Base-by-base conservation (phyloP, 2,888 invertebrate species). In the Lasiommata megera region DNA sequence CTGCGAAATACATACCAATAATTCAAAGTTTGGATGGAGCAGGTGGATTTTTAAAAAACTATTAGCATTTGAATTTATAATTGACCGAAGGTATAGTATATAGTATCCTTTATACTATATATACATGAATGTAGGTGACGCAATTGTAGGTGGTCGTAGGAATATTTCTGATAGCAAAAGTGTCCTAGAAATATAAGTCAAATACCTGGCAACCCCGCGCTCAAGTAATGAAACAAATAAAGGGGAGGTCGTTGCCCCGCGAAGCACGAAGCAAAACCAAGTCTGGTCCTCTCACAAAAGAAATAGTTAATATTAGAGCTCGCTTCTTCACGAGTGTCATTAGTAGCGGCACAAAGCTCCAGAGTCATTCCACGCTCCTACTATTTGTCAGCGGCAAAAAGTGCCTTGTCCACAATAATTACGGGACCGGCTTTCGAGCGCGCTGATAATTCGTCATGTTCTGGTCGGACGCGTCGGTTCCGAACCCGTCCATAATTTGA, bases 361-460 rank as follows among this genome's bases (percentile, higher is more conserved):
- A 74, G 72, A 84, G 82, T 84, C 84, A 84, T 86, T 87, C 87
- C 84, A 84, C 78, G 84, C 81, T 84, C 80, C 81, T 85, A 85
- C 88, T 88, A 88, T 90, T 89, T 87, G 88, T 89, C 86, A 85
- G 85, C 77, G 79, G 87, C 85, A 88, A 89, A 89, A 90, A 90
- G 80, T 85, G 84, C 81, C 88, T 86, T 84, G 88, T 87, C 89
- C 88, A 88, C 88, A 87, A 88, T 90, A 87, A 90, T 90, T 90
- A 90, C 85, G 88, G 81, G 87, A 84, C 88, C 80, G 85, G 86
- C 85, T 88, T 79, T 82, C 73, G 81, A 84, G 82, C 82, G 82
- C 80, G 80, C 79, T 82, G 82, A 80, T 88, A 87, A 88, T 90
- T 89, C 89, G 89, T 88, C 84, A 88, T 89, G 89, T 89, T 90